Conservation (phyloP, 2,113 vertebrate species). For the Pica pica region DNA sequence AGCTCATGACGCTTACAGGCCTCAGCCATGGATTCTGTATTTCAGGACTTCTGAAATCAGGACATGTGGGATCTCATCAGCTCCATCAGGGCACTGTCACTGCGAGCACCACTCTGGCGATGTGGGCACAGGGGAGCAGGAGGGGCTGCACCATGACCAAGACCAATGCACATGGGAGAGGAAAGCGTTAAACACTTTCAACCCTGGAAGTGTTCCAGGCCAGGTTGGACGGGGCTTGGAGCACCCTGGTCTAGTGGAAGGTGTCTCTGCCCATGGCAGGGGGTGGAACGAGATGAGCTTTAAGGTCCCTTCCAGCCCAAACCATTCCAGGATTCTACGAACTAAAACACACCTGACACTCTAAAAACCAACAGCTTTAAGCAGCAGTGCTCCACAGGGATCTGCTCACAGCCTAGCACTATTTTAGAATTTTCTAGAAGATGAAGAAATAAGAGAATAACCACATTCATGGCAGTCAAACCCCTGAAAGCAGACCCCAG, state of each 20-base stretch:
- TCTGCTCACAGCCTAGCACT: neutral
- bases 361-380: neutral
- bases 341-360: neutral
- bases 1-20: accelerated
- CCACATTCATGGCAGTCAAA: neutral
- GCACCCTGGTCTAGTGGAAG: neutral
- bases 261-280: neutral
- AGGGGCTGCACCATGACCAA: neutral
- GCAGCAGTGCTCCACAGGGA: neutral
- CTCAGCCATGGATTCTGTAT: neutral
- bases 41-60: neutral
- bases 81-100: neutral
- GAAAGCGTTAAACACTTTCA: neutral
- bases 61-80: neutral
- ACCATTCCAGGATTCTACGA: neutral
- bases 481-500: neutral
- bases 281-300: neutral
- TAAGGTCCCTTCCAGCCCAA: neutral
- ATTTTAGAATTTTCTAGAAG: neutral
- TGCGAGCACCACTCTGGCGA: neutral
- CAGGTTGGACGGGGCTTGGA: neutral
- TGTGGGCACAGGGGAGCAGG: neutral
- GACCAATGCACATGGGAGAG: accelerated
- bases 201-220: neutral
- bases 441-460: neutral